These are phyloP conservation scores for Psilopogon haemacephalus DNA, from an alignment of 2,113 vertebrate genomes.

Conservation along the genomic window DNA sequence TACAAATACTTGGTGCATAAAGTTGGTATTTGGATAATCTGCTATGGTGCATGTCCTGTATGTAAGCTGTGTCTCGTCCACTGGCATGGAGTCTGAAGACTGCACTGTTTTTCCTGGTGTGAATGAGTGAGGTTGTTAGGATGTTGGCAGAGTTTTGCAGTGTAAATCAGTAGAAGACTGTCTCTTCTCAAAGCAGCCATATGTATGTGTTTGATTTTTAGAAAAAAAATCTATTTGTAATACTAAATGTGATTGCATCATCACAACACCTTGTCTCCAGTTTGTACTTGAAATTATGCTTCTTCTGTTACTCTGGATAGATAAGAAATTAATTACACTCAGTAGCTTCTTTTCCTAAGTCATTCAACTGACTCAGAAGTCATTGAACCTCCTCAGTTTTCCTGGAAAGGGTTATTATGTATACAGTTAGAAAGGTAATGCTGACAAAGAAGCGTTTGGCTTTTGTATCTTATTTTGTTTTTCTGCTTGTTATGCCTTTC, in stretches of 20 bases:
- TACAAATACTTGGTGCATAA: neutral
- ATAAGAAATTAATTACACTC: neutral
- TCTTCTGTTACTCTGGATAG: neutral
- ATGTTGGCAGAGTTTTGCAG: neutral
- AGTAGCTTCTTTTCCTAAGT: neutral
- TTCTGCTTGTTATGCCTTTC: neutral
- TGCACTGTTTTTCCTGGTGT: neutral
- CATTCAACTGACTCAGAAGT: accelerated
- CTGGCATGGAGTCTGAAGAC: accelerated
- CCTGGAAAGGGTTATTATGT: neutral
- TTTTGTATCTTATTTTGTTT: neutral
- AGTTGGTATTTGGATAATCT: neutral
- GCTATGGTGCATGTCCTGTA: accelerated
- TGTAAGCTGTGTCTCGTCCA: neutral
- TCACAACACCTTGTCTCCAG: neutral
- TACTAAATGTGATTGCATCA: neutral
- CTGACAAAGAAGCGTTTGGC: neutral
- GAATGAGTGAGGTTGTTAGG: neutral
- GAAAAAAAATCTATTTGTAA: neutral
- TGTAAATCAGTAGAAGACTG: neutral
- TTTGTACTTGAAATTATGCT: neutral
- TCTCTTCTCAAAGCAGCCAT: neutral
- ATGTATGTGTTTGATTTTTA: accelerated
- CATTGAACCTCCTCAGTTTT: neutral
- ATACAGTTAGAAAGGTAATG: neutral